Conservation (phyloP, 2,797 vertebrate genomes). For the Centroberyx gerrardi region DNA sequence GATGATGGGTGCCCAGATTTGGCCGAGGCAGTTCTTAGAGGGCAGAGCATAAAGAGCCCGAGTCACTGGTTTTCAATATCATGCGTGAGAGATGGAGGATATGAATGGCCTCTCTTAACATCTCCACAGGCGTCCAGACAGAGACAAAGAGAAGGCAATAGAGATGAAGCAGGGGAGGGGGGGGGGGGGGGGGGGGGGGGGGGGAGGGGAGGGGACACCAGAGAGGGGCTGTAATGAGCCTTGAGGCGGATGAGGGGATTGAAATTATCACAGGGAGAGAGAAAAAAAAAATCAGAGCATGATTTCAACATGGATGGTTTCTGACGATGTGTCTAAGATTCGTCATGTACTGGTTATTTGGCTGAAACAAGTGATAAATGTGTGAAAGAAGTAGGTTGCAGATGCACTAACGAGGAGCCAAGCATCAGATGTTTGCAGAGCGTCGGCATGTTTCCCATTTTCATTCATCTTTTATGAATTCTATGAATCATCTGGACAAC, state of each 20-base stretch:
- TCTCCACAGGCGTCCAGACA: slow-evolving; percentile 57
- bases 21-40: slow-evolving; percentile 32
- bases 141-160: slow-evolving; percentile 62
- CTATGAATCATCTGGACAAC: not conserved
- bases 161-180: slow-evolving; percentile 36
- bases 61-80: slow-evolving; percentile 73
- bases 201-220: slow-evolving; percentile 29
- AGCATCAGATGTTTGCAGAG: not conserved
- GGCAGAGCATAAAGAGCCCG: slow-evolving; percentile 53
- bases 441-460: not conserved
- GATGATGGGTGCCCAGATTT: slow-evolving; percentile 54
- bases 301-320: not conserved
- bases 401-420: not conserved
- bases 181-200: slow-evolving; percentile 15
- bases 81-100: slow-evolving; percentile 60
- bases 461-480: not conserved
- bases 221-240: slow-evolving; percentile 58
- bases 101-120: slow-evolving; percentile 66
- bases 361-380: not conserved
- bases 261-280: slow-evolving; percentile 28
- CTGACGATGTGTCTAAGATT: not conserved
- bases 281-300: not conserved
- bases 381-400: not conserved
- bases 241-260: slow-evolving; percentile 23
- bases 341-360: not conserved